Evolutionary conservation across 2,888 invertebrate species (phyloP), one percentile per base, ranked within the genome.

Genomic region (Dimorphilus gyrociliatus): DNA sequence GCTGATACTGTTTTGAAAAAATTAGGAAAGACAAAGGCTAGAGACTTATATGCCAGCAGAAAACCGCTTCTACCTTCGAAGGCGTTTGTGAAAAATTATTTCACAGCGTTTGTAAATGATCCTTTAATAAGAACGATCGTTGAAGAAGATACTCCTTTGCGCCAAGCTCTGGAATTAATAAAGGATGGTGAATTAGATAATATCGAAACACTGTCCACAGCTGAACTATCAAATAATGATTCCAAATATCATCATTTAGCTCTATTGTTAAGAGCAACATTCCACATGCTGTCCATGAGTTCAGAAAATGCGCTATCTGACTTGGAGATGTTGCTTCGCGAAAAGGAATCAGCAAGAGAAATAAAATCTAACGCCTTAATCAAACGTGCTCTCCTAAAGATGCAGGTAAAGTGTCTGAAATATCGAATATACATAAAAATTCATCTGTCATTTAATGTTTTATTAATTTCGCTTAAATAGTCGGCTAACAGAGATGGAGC

Each of bases 1-100:
- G 86, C 88, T 16, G 90, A 90, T 63, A 72, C 80, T 31, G 75
- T 90, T 31, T 68, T 92, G 7, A 85, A 84, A 58, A 76, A 78
- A 42, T 70, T 82, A 7, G 60, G 63, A 16, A 53, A 53, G 37
- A 32, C 38, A 7, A 51, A 50, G 39, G 62, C 64, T 7, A 53
- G 52, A 33, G 52, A 53, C 32, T 48, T 48, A n/a, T 50, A 51
- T 32, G 42, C 61, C 58, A 51, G 41, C 17, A 46, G 51, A 23
- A 68, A 71, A 39, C 76, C 80, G 1, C 66, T 76, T 2, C 72
- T 82, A 68, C 85, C 88, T 14, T 85, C 86, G 0, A 74, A 74
- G 41, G 75, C 78, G 61, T 85, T 82, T 50, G 76, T 88, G 19
- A 76, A 74, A 53, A 78, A 78, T 6, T 90, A 85, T 57, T 78